A percentile compares a stretch with the other conserved stretches of the same genome.
These are phyloP conservation scores for Phacellophora camtschatica DNA, from an alignment of 30 jellyfish, hydroid and myxozoan species.

Conservation along the genomic window DNA sequence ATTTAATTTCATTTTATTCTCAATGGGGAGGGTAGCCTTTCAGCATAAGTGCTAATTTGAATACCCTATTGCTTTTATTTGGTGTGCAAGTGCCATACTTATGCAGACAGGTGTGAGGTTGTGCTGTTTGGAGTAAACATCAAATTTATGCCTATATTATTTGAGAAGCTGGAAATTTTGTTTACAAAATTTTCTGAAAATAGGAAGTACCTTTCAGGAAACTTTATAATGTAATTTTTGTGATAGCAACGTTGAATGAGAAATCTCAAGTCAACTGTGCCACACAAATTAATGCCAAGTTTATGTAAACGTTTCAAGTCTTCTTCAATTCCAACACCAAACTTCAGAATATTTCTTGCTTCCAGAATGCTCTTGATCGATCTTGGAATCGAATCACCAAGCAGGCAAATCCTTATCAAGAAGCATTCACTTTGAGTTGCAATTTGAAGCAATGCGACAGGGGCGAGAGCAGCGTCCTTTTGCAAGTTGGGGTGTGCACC, in stretches of 20 bases:
- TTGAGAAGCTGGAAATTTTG: no score
- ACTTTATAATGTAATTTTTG: conserved; percentile 19
- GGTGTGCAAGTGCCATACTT: no score
- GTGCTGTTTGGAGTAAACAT: no score
- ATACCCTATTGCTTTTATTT: no score
- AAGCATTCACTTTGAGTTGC: conserved; percentile 71
- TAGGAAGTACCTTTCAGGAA: conserved; percentile 37
- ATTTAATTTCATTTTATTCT: no score
- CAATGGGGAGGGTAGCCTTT: no score
- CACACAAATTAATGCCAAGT: conserved; percentile 71
- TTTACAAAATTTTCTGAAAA: neutral
- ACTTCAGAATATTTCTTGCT: conserved; percentile 68
- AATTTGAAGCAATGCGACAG: conserved; percentile 82
- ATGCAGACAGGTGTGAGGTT: no score
- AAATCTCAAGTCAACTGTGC: conserved; percentile 81
- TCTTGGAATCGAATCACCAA: conserved; percentile 11
- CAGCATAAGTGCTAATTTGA: no score
- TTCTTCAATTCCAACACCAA: conserved; percentile 92
- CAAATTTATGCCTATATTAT: no score
- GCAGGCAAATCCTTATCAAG: conserved; percentile 21
- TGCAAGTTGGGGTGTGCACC: neutral
- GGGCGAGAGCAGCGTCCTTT: neutral
- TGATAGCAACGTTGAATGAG: conserved; percentile 79
- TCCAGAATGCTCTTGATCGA: conserved; percentile 52
- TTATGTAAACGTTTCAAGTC: conserved; percentile 75